Evolutionary conservation across 2,113 vertebrate genomes (phyloP), one percentile per base, ranked within the genome.

Genomic region (Leuciscus idus): DNA sequence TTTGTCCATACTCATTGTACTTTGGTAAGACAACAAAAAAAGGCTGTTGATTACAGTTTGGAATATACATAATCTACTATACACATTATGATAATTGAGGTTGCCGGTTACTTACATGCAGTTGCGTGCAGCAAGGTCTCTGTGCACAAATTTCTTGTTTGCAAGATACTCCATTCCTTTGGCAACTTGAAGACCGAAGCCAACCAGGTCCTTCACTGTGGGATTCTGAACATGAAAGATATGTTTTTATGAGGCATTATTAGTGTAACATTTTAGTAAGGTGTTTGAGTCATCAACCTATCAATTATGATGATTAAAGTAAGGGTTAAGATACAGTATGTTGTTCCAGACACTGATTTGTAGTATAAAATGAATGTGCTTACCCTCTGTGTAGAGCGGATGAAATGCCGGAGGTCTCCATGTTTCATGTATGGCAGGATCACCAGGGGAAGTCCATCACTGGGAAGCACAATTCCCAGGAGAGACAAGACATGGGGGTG

Each of bases 391-490:
- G 96, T 94, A 26, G 95, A 93, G n/a, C 98, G 97, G 86, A 99
- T 97, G 87, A 99, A 99, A 86, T 95, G 96, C 1, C 97, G 95
- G 89, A 99, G 94, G 92, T 99, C 98, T 43, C 98, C 98, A 0
- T 99, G 98, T 89, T 95, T 95, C 98, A 99, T 99, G 87, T 97
- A 99, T 2, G 98, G 98, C 52, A 99, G 95, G 66, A 99, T 94
- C 10, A 99, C 97, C 0, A 95, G 91, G 52, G 98, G 98, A 84
- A 99, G 96, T 15, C 97, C 97, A 0, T 96, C 95, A 80, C 94
- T 81, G 0, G 98, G 98, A 84, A 99, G 93, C 89, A 96, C 92
- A 55, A 99, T 96, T 6, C 98, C 98, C 46, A 98, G 93, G 82
- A 99, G 94, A 0, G 97, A 97, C 66, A 99, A 94, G 17, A 99